These are phyloP conservation scores for Leptosomus discolor DNA, from an alignment of 2,113 vertebrate genomes.

Conservation along the genomic window DNA sequence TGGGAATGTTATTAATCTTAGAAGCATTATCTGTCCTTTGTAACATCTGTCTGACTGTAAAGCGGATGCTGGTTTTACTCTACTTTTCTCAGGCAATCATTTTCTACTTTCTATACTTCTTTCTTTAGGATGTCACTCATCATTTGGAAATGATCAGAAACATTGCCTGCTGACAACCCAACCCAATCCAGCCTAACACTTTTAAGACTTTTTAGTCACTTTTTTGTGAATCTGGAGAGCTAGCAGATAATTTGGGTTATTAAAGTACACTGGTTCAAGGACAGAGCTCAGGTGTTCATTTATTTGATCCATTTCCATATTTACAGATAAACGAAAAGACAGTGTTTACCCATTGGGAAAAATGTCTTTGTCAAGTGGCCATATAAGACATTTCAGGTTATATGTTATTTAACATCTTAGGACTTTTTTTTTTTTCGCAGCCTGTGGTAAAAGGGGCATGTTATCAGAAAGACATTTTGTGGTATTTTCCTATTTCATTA, in stretches of 20 bases:
- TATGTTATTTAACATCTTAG: neutral
- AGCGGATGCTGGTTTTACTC: slow-evolving; percentile 1
- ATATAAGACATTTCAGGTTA: neutral
- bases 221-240: neutral
- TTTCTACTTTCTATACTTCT: neutral
- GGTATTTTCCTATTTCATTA: neutral
- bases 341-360: neutral
- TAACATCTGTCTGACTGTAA: neutral
- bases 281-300: neutral
- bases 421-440: neutral
- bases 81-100: neutral
- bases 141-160: slow-evolving; percentile 28
- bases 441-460: neutral
- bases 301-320: neutral
- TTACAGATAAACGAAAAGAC: neutral
- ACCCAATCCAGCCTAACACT: neutral
- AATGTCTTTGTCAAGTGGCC: neutral
- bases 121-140: neutral
- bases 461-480: neutral
- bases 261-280: neutral
- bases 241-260: neutral
- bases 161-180: neutral
- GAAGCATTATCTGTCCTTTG: neutral
- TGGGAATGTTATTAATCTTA: neutral
- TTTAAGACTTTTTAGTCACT: neutral